Evolutionary conservation across 2,113 vertebrate species (phyloP).

Genomic region (Baryphthengus martii): DNA sequence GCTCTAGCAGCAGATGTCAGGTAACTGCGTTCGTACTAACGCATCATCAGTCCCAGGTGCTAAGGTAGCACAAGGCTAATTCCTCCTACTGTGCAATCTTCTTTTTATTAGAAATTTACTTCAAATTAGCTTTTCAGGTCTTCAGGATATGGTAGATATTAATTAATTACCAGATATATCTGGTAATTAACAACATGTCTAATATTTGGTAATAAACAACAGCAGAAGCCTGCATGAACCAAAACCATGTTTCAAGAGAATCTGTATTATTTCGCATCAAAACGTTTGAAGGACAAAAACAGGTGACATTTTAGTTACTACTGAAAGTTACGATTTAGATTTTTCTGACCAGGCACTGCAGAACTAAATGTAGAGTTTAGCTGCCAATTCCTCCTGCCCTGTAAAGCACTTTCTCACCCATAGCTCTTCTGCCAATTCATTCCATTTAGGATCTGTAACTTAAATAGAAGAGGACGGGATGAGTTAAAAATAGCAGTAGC

Average conservation of each 20-base stretch:
- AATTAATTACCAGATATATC: too few relatives aligned
- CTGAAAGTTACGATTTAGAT: neutral
- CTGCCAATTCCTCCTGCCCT: neutral
- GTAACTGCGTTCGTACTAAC: neutral
- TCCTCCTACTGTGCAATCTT: neutral
- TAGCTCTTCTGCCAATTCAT: neutral
- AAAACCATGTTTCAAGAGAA: neutral
- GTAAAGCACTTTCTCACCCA: neutral
- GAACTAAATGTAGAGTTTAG: neutral
- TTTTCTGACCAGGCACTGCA: neutral
- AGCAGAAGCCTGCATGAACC: neutral
- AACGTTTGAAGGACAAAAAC: neutral
- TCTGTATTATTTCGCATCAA: neutral
- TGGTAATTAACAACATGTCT: neutral
- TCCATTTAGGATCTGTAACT: constrained; percentile 14
- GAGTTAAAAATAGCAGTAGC: constrained; percentile 52
- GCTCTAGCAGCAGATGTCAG: neutral
- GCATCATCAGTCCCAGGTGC: neutral
- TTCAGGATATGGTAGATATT: constrained; percentile 14
- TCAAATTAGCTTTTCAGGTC: constrained; percentile 18
- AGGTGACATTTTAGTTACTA: neutral
- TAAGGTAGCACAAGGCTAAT: neutral
- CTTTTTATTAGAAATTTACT: neutral
- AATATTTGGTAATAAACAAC: neutral
- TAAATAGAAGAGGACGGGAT: neutral